Conservation (phyloP, 2,113 vertebrate genomes). For the Pavo muticus region DNA sequence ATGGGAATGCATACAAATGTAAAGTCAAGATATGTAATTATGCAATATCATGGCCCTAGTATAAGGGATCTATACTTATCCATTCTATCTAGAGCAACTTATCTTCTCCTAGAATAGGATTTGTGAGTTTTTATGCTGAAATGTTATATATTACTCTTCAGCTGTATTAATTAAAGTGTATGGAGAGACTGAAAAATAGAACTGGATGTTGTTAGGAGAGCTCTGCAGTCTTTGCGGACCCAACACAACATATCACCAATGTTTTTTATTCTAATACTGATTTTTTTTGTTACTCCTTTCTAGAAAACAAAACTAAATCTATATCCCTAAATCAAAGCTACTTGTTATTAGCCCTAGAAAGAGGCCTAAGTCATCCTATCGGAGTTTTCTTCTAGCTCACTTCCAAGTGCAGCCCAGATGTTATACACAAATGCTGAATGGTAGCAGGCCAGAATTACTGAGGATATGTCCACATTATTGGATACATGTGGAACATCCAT, state of each 20-base stretch:
- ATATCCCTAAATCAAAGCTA: background rate
- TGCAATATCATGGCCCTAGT: background rate
- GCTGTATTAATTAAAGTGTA: background rate
- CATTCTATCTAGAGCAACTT: background rate
- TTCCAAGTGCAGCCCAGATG: background rate
- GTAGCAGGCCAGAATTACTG: background rate
- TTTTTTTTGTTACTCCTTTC: background rate
- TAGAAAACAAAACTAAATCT: background rate
- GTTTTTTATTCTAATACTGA: background rate
- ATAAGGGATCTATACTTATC: background rate
- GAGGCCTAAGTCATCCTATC: background rate
- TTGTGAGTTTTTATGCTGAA: background rate
- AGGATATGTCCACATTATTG: background rate
- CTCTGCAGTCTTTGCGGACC: background rate
- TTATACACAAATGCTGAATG: background rate
- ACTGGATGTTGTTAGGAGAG: background rate
- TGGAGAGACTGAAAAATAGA: background rate
- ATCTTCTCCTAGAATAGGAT: background rate
- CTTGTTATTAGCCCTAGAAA: background rate
- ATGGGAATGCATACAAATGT: background rate
- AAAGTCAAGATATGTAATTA: background rate
- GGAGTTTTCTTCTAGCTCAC: background rate
- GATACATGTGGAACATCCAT: background rate
- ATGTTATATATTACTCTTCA: background rate
- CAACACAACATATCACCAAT: background rate